A percentile compares a stretch with the other conserved stretches of the same genome.
Conservation (phyloP, 2,797 vertebrate genomes). For the Lutjanus argentimaculatus region DNA sequence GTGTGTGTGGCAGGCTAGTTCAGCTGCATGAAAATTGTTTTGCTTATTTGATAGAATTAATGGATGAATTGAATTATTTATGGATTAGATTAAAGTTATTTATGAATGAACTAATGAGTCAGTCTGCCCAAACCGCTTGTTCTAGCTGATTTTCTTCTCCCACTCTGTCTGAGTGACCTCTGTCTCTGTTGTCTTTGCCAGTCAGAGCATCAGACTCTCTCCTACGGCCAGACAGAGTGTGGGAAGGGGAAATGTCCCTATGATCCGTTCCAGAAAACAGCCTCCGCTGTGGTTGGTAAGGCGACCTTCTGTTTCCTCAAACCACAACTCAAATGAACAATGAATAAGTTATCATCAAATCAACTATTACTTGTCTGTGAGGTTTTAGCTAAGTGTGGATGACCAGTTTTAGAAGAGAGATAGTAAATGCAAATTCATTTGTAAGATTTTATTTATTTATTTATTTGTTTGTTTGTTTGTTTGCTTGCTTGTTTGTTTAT, state of each 20-base stretch:
- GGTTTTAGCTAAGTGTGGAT: not conserved
- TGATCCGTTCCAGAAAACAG: constrained; percentile 86
- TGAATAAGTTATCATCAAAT: not conserved
- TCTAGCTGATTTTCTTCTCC: constrained; percentile 18
- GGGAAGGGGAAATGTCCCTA: constrained; percentile 90
- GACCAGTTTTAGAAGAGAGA: constrained; percentile 5
- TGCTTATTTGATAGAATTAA: constrained; percentile 10
- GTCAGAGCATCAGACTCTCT: constrained; percentile 83
- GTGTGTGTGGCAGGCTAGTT: constrained; percentile 2
- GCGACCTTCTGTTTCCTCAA: constrained; percentile 3
- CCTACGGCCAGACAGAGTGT: constrained; percentile 85
- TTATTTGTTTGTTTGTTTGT: too few relatives aligned
- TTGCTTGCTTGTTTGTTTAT: too few relatives aligned
- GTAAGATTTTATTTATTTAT: too few relatives aligned
- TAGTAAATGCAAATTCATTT: too few relatives aligned
- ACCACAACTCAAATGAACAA: not conserved
- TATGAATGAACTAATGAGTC: constrained; percentile 5
- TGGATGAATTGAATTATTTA: constrained; percentile 10
- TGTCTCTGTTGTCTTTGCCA: constrained; percentile 62
- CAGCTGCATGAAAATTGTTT: constrained; percentile 1
- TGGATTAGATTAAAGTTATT: constrained; percentile 3
- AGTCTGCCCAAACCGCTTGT: not conserved
- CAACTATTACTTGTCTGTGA: not conserved
- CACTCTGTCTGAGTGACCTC: constrained; percentile 25
- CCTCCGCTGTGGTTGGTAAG: constrained; percentile 86